These are phyloP conservation scores for Drosophila quinaria DNA, from an alignment of 2,888 invertebrate genomes.

Conservation along the genomic window DNA sequence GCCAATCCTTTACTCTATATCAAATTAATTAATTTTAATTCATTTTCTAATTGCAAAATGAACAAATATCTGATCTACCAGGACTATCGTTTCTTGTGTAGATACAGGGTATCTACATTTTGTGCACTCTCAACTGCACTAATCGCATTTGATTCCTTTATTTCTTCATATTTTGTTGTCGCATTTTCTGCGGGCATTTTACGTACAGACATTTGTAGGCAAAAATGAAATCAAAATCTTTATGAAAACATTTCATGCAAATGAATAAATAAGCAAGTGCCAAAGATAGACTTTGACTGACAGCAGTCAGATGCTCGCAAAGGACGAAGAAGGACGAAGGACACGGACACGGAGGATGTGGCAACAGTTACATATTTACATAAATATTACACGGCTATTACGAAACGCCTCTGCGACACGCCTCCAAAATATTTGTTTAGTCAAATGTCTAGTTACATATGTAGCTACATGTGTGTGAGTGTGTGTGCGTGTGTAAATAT, in stretches of 20 bases:
- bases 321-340: conserved; percentile 3
- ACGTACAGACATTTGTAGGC: conserved; percentile 20
- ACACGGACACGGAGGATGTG: conserved; percentile 14
- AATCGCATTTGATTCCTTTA: conserved; percentile 1
- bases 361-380: conserved; percentile 70
- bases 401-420: conserved; percentile 44
- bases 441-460: conserved; percentile 39
- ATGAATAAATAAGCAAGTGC: conserved; percentile 73
- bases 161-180: neutral
- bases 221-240: conserved; percentile 71
- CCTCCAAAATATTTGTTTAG: conserved; percentile 36
- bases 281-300: conserved; percentile 57
- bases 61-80: no score
- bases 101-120: conserved; percentile 2
- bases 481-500: conserved; percentile 18
- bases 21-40: neutral
- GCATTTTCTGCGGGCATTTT: neutral
- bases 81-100: neutral
- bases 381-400: conserved; percentile 76
- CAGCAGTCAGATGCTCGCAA: conserved; percentile 35
- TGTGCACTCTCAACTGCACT: neutral
- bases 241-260: conserved; percentile 76
- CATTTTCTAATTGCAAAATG: no score
- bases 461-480: conserved; percentile 4
- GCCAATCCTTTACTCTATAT: neutral